Conservation (phyloP, 2,888 invertebrate species). For the Eupithecia inturbata region DNA sequence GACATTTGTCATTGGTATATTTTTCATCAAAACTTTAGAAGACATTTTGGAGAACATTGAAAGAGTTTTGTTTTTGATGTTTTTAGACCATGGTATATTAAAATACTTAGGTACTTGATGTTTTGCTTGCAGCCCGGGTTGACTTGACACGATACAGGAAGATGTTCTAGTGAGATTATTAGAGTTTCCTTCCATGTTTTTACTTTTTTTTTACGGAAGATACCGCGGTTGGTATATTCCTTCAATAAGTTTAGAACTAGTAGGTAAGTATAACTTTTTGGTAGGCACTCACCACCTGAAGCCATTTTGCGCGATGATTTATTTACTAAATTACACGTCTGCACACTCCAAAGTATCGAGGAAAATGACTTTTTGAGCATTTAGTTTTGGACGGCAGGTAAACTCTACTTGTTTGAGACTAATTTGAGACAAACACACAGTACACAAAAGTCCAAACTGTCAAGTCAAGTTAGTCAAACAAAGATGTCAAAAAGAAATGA, state of each 20-base stretch:
- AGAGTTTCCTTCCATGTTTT: neutral
- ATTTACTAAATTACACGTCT: constrained; percentile 49
- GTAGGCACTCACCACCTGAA: constrained; percentile 56
- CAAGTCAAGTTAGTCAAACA: neutral
- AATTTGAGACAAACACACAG: neutral
- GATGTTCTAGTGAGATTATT: neutral
- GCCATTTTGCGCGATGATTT: constrained; percentile 59
- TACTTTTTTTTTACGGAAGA: neutral
- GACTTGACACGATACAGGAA: neutral
- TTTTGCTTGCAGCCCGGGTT: neutral
- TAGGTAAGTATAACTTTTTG: neutral
- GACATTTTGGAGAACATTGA: too few relatives aligned
- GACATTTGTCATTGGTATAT: neutral
- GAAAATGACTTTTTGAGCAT: constrained; percentile 61
- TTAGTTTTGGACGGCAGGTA: constrained; percentile 45
- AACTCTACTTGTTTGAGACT: neutral
- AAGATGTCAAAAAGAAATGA: neutral
- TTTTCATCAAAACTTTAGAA: neutral
- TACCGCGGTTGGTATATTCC: neutral
- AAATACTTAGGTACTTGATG: too few relatives aligned
- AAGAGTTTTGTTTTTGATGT: too few relatives aligned
- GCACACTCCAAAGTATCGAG: constrained; percentile 51
- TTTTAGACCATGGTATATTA: too few relatives aligned
- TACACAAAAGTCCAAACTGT: neutral
- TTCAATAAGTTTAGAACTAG: neutral